Conservation (phyloP, 2,113 vertebrate genomes). For the Amazona vittata region DNA sequence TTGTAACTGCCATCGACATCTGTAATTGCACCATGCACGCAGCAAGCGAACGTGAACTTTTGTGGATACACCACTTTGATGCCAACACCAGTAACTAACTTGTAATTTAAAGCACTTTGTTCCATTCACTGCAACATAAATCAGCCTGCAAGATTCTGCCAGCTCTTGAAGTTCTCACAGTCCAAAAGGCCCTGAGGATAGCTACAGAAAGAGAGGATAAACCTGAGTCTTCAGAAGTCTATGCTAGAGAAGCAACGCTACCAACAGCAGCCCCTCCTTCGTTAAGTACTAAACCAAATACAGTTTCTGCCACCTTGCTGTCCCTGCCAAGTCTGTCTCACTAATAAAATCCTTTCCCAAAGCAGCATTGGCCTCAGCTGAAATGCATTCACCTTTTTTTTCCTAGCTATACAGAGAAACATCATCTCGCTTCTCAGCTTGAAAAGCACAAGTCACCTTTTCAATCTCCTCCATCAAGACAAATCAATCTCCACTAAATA, state of each 20-base stretch:
- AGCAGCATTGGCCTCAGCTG: background rate
- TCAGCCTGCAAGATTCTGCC: background rate
- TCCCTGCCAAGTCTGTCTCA: background rate
- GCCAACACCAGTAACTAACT: background rate
- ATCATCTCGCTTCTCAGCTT: background rate
- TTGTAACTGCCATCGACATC: background rate
- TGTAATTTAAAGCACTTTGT: background rate
- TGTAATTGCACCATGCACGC: background rate
- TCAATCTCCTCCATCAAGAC: background rate
- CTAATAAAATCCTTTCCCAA: background rate
- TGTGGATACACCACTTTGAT: background rate
- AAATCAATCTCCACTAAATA: background rate
- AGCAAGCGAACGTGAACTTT: rapidly evolving
- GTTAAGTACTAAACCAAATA: background rate
- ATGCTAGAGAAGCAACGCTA: background rate
- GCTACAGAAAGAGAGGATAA: background rate
- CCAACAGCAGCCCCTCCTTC: background rate
- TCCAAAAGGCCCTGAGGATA: background rate
- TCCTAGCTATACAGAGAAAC: background rate
- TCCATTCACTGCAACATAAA: background rate
- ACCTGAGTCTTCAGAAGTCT: background rate
- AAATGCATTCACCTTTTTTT: background rate
- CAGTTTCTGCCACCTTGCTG: background rate
- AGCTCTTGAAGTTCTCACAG: background rate
- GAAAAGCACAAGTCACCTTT: background rate